A percentile compares a stretch with the other conserved stretches of the same genome.
These are phyloP conservation scores for Tokudaia tokunoshimensis DNA, from an alignment of 2,797 vertebrate genomes.

Conservation along the genomic window DNA sequence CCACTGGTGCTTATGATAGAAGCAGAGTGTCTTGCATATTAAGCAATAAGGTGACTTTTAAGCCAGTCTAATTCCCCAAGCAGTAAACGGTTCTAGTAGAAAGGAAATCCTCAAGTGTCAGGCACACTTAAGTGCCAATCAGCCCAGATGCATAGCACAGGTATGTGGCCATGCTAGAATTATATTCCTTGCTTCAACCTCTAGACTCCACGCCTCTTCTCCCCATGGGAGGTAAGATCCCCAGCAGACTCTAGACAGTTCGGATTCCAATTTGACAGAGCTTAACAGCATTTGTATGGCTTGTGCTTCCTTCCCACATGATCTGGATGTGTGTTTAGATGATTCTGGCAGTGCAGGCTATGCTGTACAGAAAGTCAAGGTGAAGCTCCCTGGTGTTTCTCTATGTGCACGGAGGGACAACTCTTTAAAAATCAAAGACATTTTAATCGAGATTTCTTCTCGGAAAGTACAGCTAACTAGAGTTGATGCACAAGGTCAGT, in stretches of 20 bases:
- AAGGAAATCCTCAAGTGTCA: not conserved
- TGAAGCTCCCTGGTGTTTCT: not conserved
- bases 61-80: not conserved
- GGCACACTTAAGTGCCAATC: not conserved
- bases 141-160: not conserved
- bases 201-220: not conserved
- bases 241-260: not conserved
- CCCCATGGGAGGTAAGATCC: not conserved
- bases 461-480: slow-evolving; percentile 6
- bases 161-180: not conserved
- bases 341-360: not conserved
- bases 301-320: not conserved
- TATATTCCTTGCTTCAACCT: not conserved
- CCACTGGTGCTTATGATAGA: not conserved
- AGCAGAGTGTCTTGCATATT: not conserved
- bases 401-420: not conserved
- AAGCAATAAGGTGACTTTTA: not conserved
- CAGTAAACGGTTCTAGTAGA: not conserved
- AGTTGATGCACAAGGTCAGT: not conserved
- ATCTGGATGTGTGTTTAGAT: not conserved
- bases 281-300: not conserved
- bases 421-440: not conserved
- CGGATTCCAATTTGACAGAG: not conserved
- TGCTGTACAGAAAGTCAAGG: not conserved
- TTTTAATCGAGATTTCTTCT: slow-evolving; percentile 58